A percentile compares a stretch with the other conserved stretches of the same genome.
Conservation (phyloP, 2,113 vertebrate genomes). For the Neogale vison region DNA sequence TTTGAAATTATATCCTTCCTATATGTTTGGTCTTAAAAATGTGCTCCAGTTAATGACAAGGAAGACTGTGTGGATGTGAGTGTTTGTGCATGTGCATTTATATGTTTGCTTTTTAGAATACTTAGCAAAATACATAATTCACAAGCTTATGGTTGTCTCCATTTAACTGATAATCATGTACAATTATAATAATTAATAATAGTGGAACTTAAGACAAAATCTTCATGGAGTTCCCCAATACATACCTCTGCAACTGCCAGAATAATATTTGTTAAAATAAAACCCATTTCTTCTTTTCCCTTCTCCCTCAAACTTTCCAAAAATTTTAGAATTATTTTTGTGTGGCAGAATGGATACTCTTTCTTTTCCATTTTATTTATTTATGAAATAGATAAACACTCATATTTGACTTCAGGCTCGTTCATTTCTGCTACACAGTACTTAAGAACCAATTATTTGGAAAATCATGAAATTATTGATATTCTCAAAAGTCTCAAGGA, state of each 20-base stretch:
- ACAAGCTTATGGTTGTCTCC: neutral
- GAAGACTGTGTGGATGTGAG: neutral
- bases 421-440: neutral
- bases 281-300: neutral
- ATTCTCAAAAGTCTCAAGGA: neutral
- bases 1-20: neutral
- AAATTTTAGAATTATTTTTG: neutral
- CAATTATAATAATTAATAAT: neutral
- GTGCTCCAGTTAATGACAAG: neutral
- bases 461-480: neutral
- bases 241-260: neutral
- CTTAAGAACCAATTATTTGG: neutral
- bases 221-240: neutral
- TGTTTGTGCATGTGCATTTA: neutral
- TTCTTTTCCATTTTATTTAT: neutral
- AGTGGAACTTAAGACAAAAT: neutral
- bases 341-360: neutral
- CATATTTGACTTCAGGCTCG: neutral
- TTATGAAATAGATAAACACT: neutral
- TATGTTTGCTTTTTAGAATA: neutral
- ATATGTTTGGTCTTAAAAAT: neutral
- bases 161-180: neutral
- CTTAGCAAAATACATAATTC: neutral
- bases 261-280: neutral
- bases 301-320: neutral